These are phyloP conservation scores for Nemurella pictetii DNA, from an alignment of 2,888 invertebrate genomes.

Conservation along the genomic window DNA sequence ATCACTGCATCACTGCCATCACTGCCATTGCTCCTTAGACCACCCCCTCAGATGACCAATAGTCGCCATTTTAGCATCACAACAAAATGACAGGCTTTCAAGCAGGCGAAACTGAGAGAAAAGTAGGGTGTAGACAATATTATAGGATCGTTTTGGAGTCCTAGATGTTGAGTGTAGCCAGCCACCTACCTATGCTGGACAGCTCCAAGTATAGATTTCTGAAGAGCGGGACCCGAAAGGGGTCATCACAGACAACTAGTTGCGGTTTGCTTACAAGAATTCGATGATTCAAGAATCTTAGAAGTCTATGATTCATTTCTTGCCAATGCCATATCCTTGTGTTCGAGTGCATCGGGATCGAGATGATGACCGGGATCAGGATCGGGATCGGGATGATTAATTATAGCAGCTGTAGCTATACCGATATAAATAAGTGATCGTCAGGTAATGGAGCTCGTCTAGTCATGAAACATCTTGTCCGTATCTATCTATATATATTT, in stretches of 20 bases:
- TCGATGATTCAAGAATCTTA: not conserved
- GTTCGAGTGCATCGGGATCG: not conserved
- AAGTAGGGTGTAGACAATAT: too few species aligned
- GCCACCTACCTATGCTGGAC: too few species aligned
- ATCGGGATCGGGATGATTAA: too few species aligned
- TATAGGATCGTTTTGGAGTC: too few species aligned
- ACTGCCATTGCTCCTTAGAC: constrained; percentile 18
- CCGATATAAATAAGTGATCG: not conserved
- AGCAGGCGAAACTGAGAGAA: not conserved
- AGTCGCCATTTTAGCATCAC: constrained; percentile 39
- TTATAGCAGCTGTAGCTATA: not conserved
- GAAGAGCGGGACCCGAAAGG: too few species aligned
- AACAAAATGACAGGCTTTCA: constrained; percentile 28
- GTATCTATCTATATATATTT: too few species aligned
- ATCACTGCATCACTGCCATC: constrained; percentile 5
- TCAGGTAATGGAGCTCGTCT: not conserved
- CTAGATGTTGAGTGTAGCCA: too few species aligned
- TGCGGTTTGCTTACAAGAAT: not conserved
- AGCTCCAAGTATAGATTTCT: too few species aligned
- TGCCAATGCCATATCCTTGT: not conserved
- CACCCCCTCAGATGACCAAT: constrained; percentile 37
- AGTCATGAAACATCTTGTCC: not conserved
- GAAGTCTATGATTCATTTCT: not conserved
- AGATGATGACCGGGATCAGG: too few species aligned
- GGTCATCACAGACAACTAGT: not conserved